Base-by-base conservation (phyloP, 2,888 invertebrate genomes). In the Amitus sp. region DNA sequence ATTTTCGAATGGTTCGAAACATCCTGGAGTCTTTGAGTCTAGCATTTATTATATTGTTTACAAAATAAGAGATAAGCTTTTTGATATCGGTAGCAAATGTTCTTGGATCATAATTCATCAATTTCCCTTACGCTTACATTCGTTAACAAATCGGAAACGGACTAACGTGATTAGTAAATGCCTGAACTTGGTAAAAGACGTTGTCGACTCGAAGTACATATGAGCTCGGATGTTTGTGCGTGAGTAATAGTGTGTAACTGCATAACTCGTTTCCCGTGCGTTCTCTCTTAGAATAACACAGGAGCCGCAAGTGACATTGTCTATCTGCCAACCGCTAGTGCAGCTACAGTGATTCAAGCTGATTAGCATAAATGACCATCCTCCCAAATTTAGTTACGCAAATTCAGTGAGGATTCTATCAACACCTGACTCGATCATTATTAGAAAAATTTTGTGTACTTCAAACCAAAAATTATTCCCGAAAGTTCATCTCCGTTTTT, bases 151-250 rank as follows among this genome's bases (percentile, higher is more conserved):
- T 6, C 2, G 30, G 2, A 18, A 13, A 39, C 47, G 47, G 23
- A 60, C 56, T 60, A 56, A 57, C 43, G 45, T 56, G 49, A 61
- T 68, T 69, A 56, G 40, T 10, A 40, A n/a, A 10, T n/a, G n/a
- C 10, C 45, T 17, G 33, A 59, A 47, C 52, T 60, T 61, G 70
- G 73, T 73, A 55, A 71, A 63, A 62, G 66, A 70, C 69, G 75
- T 74, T 75, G 74, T 76, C 71, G 75, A 77, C 77, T 79, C 78
- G 78, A 78, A 76, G 77, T 68, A 69, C 71, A 39, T 34, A 77
- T 79, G 78, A 76, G 76, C 67, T 65, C 56, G 59, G 65, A 72
- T 71, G 63, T 59, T n/a, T n/a, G 66, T 60, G 66, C 13, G 2
- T 63, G 62, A 65, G 54, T 58, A 60, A 61, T n/a, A n/a, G 54